Percentiles rank a stretch among this genome's conserved stretches.
These are phyloP conservation scores for Drosophila santomea DNA, from an alignment of 1,140 invertebrate genomes.

Conservation along the genomic window DNA sequence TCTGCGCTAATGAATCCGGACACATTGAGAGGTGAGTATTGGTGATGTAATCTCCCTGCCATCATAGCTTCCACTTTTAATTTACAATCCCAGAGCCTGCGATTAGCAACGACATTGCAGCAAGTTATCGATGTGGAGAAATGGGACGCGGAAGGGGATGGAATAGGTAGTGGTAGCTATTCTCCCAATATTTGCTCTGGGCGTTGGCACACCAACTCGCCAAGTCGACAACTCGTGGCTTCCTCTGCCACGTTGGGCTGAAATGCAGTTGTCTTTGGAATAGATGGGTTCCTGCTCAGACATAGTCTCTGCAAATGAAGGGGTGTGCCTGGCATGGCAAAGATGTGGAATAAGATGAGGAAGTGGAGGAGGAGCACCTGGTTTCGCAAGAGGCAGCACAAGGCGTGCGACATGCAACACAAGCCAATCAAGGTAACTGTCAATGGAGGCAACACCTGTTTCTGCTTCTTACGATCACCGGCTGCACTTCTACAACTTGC, in stretches of 20 bases:
- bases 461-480: slow-evolving; percentile 14
- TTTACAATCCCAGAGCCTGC: slow-evolving; percentile 60
- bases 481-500: slow-evolving; percentile 10
- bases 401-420: slow-evolving; percentile 71
- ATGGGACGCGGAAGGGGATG: slow-evolving; percentile 22
- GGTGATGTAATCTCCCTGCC: slow-evolving; percentile 61
- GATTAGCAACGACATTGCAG: slow-evolving; percentile 61
- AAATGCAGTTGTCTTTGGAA: slow-evolving; percentile 71
- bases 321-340: slow-evolving; percentile 48
- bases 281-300: slow-evolving; percentile 16
- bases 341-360: background rate
- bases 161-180: background rate
- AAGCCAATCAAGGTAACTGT: slow-evolving; percentile 73
- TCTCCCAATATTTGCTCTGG: slow-evolving; percentile 65
- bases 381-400: slow-evolving; percentile 12
- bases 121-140: slow-evolving; percentile 54
- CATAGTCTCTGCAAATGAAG: slow-evolving; percentile 30
- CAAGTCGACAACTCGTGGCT: slow-evolving; percentile 42
- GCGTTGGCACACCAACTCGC: slow-evolving; percentile 52
- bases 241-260: slow-evolving; percentile 23
- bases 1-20: slow-evolving; percentile 37
- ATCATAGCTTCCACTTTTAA: slow-evolving; percentile 33
- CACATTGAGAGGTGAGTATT: slow-evolving; percentile 54
- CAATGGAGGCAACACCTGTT: slow-evolving; percentile 71
- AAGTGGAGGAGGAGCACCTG: slow-evolving; percentile 25